Evolutionary conservation across 2,797 vertebrate species (phyloP), one percentile per base, ranked within the genome.

Genomic region (Antrozous pallidus): DNA sequence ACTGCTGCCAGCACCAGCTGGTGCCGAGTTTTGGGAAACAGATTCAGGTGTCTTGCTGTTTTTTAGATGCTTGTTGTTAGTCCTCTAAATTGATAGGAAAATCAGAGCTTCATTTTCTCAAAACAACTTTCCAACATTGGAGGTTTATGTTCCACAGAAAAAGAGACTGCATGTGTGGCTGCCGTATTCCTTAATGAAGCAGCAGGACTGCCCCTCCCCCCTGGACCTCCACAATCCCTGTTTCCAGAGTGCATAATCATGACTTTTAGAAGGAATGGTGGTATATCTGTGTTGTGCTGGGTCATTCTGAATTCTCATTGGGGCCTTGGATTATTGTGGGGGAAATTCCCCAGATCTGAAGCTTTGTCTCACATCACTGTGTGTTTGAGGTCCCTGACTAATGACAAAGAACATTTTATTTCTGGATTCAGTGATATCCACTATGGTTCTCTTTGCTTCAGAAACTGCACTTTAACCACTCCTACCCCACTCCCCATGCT

Each of bases 51-150:
- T 7, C 69, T 85, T 16, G 67, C 86, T 61, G 58, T 61, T 86
- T 18, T 94, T 73, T 67, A 87, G 28, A 31, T 38, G 13, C 1
- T 73, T 75, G 11, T 65, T 85, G 13, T 69, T 28, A 87, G 2
- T 12, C 56, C 5, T 91, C 49, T 93, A 56, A 91, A 51, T 38
- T 91, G 28, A 71, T 84, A 40, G 5, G 12, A 70, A 87, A 87
- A 61, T 5, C 6, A 86, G 40, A 4, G 7, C 79, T 95, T 91
- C 61, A 11, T 71, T 94, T 28, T 75, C 24, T 71, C 10, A 54
- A 78, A 51, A 79, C 22, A 58, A 20, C 69, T 83, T 45, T 73
- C 24, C 80, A 75, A 94, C 28, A n/a, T n/a, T 78, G 54, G 73
- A 70, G 17, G 1, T 56, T 49, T 65, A 67, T 42, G 12, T 80